phyloP scores from a whole-genome alignment of 1,140 invertebrate species.

The Caenorhabditis inopinata region DNA sequence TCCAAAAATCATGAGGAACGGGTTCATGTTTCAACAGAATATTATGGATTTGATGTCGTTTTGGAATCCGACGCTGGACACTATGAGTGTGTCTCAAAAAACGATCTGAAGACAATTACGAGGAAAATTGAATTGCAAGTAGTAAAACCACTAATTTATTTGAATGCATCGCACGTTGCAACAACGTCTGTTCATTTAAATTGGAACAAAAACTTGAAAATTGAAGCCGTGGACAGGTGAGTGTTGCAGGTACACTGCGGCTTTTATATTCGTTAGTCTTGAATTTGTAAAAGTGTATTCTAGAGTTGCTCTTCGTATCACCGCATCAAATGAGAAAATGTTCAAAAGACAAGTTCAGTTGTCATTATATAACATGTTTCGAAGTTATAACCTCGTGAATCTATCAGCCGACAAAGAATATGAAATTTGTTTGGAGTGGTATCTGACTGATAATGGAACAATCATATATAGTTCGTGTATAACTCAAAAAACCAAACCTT shows the following conservation, averaged over 20 bases:
- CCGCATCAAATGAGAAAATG: background rate
- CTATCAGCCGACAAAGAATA: slow-evolving; percentile 20
- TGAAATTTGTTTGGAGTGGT: slow-evolving; percentile 1
- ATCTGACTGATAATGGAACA: background rate
- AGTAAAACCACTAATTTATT: background rate
- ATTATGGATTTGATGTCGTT: slow-evolving; percentile 5
- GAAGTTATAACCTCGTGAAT: slow-evolving; percentile 6
- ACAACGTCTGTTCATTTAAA: background rate
- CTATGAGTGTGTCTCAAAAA: slow-evolving; percentile 15
- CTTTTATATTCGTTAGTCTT: no score
- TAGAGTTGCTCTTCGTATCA: background rate
- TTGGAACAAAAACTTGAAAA: slow-evolving; percentile 7
- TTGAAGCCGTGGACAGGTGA: background rate
- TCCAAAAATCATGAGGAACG: background rate
- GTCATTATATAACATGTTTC: slow-evolving; percentile 4
- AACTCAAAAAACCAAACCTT: background rate
- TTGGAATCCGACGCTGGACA: background rate
- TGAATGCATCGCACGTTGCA: background rate
- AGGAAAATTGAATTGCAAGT: background rate
- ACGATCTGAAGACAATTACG: slow-evolving; percentile 4
- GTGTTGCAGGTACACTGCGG: no score
- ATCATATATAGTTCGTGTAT: background rate
- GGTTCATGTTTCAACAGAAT: background rate
- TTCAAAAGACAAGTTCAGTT: slow-evolving; percentile 1
- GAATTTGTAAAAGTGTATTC: background rate